Evolutionary conservation across 2,888 invertebrate species (phyloP).

Genomic region (Digitonthophagus gazella): DNA sequence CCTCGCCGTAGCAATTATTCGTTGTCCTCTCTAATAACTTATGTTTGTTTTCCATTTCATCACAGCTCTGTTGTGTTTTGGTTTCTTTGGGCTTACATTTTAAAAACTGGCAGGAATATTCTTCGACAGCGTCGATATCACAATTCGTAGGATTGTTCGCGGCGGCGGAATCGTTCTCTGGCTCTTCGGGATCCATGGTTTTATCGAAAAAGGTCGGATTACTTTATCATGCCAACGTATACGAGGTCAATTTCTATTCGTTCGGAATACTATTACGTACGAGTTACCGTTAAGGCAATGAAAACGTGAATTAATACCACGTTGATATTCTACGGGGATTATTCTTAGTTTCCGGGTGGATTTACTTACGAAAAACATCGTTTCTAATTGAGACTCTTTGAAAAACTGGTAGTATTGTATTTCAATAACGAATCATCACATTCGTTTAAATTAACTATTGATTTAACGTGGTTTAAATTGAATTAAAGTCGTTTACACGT

Average conservation of each 20-base stretch:
- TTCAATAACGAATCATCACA: neutral
- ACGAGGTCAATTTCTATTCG: too few relatives aligned
- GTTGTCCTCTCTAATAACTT: conserved; percentile 37
- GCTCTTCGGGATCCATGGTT: conserved; percentile 9
- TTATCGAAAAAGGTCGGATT: neutral
- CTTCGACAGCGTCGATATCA: conserved; percentile 27
- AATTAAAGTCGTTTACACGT: neutral
- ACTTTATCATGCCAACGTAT: too few relatives aligned
- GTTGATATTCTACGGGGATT: neutral
- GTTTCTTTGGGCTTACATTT: conserved; percentile 40
- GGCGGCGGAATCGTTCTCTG: conserved; percentile 6
- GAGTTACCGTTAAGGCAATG: neutral
- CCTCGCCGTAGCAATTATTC: conserved; percentile 29
- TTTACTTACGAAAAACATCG: neutral
- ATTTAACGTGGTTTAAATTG: neutral
- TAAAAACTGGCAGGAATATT: conserved; percentile 39
- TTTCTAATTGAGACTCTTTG: neutral
- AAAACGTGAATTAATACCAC: neutral
- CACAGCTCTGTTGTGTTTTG: conserved; percentile 28
- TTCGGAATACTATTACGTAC: neutral
- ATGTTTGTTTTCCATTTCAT: conserved; percentile 32
- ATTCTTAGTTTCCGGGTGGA: neutral
- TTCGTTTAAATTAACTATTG: neutral
- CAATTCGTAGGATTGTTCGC: conserved; percentile 22
- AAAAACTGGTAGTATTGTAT: neutral